These are phyloP conservation scores for Chrysolophus pictus DNA, from an alignment of 2,797 vertebrate genomes.

Conservation along the genomic window DNA sequence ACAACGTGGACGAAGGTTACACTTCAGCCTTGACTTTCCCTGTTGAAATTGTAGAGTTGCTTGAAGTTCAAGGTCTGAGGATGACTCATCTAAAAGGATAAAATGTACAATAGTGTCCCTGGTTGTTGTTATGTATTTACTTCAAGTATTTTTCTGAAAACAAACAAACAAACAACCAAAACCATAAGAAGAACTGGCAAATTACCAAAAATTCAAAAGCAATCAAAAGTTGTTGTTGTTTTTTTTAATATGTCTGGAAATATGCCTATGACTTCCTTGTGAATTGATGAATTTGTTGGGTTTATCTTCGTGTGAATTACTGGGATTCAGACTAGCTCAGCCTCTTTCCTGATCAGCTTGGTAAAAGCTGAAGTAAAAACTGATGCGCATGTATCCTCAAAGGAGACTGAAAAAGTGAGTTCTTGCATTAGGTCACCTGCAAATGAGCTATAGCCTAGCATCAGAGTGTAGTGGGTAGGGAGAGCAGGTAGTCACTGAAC, in stretches of 20 bases:
- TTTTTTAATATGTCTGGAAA: background rate
- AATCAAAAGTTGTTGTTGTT: background rate
- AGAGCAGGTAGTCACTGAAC: background rate
- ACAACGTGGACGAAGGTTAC: background rate
- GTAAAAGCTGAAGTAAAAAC: background rate
- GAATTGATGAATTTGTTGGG: background rate
- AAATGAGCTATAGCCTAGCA: slow-evolving; percentile 39
- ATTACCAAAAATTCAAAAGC: background rate
- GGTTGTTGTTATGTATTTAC: background rate
- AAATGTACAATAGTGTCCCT: background rate
- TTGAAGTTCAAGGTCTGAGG: background rate
- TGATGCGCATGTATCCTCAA: rapidly evolving
- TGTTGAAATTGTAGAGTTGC: background rate
- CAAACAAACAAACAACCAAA: no score
- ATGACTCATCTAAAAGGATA: background rate
- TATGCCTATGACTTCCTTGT: background rate
- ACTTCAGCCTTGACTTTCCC: background rate
- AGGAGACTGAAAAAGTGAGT: background rate
- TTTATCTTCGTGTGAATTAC: background rate
- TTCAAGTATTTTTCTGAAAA: background rate
- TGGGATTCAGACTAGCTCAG: background rate
- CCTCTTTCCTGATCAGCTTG: background rate
- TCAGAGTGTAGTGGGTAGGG: background rate
- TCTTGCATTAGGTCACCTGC: slow-evolving; percentile 2
- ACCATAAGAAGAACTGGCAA: background rate